Evolutionary conservation across 2,888 invertebrate genomes (phyloP).

Genomic region (Agrotis segetum): DNA sequence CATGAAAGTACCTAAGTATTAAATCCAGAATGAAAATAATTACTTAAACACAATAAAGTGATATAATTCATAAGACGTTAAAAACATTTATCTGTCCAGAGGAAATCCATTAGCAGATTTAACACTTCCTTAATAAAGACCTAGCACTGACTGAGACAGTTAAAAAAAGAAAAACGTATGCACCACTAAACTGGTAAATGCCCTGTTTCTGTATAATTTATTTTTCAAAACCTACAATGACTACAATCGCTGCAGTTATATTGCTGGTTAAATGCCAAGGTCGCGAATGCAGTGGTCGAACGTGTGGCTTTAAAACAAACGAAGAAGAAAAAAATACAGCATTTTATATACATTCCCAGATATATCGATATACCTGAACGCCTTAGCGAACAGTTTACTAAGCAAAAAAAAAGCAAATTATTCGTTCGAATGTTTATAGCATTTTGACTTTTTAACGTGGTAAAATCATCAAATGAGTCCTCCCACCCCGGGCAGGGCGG

Average conservation of each 20-base stretch:
- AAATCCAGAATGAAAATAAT: neutral
- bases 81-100: constrained; percentile 3
- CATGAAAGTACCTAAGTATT: neutral
- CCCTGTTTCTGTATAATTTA: constrained; percentile 35
- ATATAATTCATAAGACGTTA: constrained; percentile 7
- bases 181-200: constrained; percentile 13
- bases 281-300: constrained; percentile 35
- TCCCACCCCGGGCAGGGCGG: too few species aligned
- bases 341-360: neutral
- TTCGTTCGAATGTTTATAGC: too few species aligned
- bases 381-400: neutral
- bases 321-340: constrained; percentile 5
- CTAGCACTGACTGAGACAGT: constrained; percentile 1
- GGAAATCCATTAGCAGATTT: constrained; percentile 29
- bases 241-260: constrained; percentile 53
- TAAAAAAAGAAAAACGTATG: constrained; percentile 23
- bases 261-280: constrained; percentile 59
- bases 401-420: too few species aligned
- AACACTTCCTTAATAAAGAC: constrained; percentile 25
- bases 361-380: neutral
- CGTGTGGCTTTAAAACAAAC: constrained; percentile 20
- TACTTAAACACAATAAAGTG: constrained; percentile 4
- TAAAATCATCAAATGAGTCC: too few species aligned
- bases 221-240: constrained; percentile 37
- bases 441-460: too few species aligned